Percentiles rank a stretch among this genome's conserved stretches.
Evolutionary conservation across 2,113 vertebrate species (phyloP).

Genomic region (Cavia aperea): DNA sequence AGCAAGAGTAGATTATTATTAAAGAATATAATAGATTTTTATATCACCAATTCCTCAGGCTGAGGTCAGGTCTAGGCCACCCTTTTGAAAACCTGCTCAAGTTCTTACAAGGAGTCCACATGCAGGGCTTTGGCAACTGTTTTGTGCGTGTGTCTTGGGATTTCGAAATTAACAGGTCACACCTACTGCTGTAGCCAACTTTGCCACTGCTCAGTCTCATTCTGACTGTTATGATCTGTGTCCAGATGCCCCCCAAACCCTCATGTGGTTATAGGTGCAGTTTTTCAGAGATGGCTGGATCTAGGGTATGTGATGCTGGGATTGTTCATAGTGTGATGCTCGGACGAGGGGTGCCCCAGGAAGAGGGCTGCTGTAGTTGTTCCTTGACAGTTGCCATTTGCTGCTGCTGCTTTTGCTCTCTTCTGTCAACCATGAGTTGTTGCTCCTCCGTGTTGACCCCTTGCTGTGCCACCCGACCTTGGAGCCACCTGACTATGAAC

Average conservation of each 20-base stretch:
- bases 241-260: neutral
- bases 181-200: neutral
- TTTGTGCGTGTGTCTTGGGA: neutral
- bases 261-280: neutral
- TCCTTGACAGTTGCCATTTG: neutral
- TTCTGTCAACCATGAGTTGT: neutral
- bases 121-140: neutral
- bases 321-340: neutral
- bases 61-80: neutral
- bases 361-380: neutral
- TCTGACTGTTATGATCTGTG: neutral
- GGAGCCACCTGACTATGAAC: neutral
- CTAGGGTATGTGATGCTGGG: neutral
- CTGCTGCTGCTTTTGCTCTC: neutral
- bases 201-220: neutral
- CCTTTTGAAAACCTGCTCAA: neutral
- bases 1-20: too few species aligned
- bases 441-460: neutral
- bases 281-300: neutral
- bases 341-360: neutral
- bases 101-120: neutral
- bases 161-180: neutral
- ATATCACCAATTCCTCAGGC: neutral
- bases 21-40: neutral
- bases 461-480: neutral